Evolutionary conservation across 1,140 invertebrate genomes (phyloP).

Genomic region (Sycophila sp.): DNA sequence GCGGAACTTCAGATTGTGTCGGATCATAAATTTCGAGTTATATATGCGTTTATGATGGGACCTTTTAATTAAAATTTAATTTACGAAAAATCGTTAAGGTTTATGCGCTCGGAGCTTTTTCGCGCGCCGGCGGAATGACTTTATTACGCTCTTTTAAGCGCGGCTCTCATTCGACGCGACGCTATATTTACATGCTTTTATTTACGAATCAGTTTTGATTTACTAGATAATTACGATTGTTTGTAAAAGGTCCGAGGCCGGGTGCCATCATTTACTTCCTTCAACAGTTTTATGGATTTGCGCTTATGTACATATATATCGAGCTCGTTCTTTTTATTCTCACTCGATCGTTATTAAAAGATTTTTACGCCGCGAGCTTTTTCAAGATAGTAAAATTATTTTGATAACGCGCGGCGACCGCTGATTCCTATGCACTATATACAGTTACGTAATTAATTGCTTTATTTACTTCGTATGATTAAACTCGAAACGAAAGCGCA

Average conservation of each 20-base stretch:
- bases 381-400: too few species aligned
- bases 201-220: background rate
- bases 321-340: too few species aligned
- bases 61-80: constrained; percentile 36
- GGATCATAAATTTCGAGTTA: constrained; percentile 29
- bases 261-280: too few species aligned
- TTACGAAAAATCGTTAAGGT: constrained; percentile 31
- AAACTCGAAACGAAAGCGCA: too few species aligned
- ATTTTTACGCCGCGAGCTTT: too few species aligned
- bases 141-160: constrained; percentile 42
- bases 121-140: constrained; percentile 29
- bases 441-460: background rate
- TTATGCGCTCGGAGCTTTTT: constrained; percentile 17
- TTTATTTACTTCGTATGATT: too few species aligned
- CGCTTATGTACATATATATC: too few species aligned
- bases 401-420: too few species aligned
- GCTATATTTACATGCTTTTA: constrained; percentile 36
- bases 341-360: too few species aligned
- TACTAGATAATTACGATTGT: background rate
- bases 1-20: background rate
- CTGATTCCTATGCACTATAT: too few species aligned
- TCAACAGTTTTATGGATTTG: too few species aligned
- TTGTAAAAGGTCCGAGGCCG: background rate
- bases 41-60: constrained; percentile 25
- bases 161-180: constrained; percentile 41